These are phyloP conservation scores for Calcarius ornatus DNA, from an alignment of 2,113 vertebrate species.

Conservation along the genomic window DNA sequence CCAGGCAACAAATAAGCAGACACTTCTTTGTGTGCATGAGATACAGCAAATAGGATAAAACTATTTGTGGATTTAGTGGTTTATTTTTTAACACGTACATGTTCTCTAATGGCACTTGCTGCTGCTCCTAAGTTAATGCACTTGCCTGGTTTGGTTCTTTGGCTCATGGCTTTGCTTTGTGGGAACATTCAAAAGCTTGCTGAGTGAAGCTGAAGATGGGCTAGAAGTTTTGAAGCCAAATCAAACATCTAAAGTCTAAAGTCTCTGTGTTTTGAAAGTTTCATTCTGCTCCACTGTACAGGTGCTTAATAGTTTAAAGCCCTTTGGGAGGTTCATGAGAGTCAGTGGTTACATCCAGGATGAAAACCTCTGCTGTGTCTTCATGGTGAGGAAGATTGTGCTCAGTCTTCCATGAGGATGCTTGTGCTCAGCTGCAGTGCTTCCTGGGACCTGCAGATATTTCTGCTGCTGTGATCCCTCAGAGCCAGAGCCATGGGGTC, in stretches of 20 bases:
- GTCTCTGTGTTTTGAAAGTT: neutral
- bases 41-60: constrained; percentile 19
- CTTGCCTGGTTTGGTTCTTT: neutral
- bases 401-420: neutral
- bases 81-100: neutral
- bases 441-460: neutral
- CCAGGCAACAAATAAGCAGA: neutral
- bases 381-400: neutral
- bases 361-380: neutral
- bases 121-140: neutral
- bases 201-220: neutral
- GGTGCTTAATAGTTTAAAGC: neutral
- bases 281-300: neutral
- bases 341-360: neutral
- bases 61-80: neutral
- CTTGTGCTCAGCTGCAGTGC: neutral
- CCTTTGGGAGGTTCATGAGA: neutral
- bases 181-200: neutral
- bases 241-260: neutral
- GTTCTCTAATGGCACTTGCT: neutral
- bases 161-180: neutral
- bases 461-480: neutral
- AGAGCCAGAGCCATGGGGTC: neutral
- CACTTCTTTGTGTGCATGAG: neutral
- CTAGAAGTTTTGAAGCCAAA: neutral